Conservation (phyloP, 2,888 invertebrate genomes). For the Agriopis leucophaearia region DNA sequence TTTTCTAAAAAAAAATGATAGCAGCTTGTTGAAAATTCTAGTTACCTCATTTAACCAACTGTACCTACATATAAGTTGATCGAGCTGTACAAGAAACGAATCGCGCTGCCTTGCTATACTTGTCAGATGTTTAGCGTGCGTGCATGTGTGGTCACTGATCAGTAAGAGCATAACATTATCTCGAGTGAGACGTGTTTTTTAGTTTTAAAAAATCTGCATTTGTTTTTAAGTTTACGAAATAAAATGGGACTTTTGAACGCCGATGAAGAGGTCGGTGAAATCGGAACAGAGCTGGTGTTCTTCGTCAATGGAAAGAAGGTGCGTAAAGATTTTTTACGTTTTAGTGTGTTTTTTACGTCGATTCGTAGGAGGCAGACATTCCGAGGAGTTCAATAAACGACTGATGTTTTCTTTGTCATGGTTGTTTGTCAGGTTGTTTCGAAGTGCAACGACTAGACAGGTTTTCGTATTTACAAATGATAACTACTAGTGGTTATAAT, state of each 20-base stretch:
- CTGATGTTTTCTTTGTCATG: background rate
- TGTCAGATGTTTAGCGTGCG: background rate
- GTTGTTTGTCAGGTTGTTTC: background rate
- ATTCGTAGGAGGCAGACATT: background rate
- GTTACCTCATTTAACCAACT: background rate
- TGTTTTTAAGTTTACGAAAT: slow-evolving; percentile 35
- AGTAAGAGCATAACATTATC: slow-evolving; percentile 48
- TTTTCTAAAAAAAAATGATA: background rate
- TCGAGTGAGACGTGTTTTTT: slow-evolving; percentile 53
- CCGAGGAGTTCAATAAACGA: background rate
- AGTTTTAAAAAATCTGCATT: slow-evolving; percentile 1
- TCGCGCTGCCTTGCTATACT: slow-evolving; percentile 1
- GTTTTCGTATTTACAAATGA: background rate
- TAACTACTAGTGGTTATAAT: background rate
- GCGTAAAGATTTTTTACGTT: background rate
- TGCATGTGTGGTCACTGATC: slow-evolving; percentile 16
- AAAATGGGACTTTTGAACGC: slow-evolving; percentile 72
- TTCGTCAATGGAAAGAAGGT: slow-evolving; percentile 85
- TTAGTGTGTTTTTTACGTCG: background rate
- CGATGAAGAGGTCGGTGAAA: slow-evolving; percentile 67
- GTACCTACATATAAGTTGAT: background rate
- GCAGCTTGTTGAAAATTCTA: background rate
- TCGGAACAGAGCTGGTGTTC: slow-evolving; percentile 72
- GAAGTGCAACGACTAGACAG: background rate
- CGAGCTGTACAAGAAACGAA: slow-evolving; percentile 1